Base-by-base conservation (phyloP, 1,140 invertebrate genomes). In the Diorhabda sublineata region DNA sequence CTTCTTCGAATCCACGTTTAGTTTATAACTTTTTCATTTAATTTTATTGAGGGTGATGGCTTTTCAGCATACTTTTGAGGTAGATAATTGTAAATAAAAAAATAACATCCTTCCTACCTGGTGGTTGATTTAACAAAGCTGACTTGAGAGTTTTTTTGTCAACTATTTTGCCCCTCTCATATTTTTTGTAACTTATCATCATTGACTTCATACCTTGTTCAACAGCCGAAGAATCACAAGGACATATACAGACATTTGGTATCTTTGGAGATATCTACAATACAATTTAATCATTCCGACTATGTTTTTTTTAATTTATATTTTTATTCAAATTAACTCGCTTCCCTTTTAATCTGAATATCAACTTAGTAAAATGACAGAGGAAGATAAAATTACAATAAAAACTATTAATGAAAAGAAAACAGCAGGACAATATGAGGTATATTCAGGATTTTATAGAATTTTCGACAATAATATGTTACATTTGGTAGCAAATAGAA, bases 161-260 rank as follows among this genome's bases (percentile, higher is more conserved):
- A 71, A 94, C 92, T 43, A 85, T 87, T 65, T 85, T 86, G 2
- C 89, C 89, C 45, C 92, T 83, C 77, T 89, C 75, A 64, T 86
- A 85, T 45, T 78, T 84, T 64, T 84, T 81, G 75, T 90, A 87
- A 74, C 78, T 79, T 70, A 94, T 90, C 75, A 94, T 94, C 58
- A 93, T 91, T 56, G 91, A 90, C 82, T 98, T 98, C 75, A 89
- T 95, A 0, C 94, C 94, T 83, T 98, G 97, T 82, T 98, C 96
- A 79, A 93, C 94, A 0, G 95, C 94, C 77, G 96, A 98, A 0
- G 95, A 94, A 1, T 96, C 96, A 83, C 96, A 98, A 85, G 95
- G 94, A 95, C 98, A 98, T 1, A 96, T 97, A 7, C 91, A 91
- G 3, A 97, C 85, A 69, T 90, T 84, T 2, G 83, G 83, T 56